These are phyloP conservation scores for Meda fulgida DNA, from an alignment of 2,797 vertebrate species.

Conservation along the genomic window DNA sequence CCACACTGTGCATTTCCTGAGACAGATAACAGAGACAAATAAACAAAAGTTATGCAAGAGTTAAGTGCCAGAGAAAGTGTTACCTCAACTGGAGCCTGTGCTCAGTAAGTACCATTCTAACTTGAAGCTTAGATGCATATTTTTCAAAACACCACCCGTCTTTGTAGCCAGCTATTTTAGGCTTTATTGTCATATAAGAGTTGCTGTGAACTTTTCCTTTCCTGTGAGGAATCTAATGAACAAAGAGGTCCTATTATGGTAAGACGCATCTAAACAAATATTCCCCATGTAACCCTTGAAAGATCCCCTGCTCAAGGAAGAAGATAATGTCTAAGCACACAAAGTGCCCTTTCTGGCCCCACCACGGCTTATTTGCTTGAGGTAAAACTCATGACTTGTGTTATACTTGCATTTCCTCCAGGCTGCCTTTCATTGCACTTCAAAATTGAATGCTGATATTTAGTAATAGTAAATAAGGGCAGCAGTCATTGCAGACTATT, in stretches of 20 bases:
- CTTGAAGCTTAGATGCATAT: constrained; percentile 32
- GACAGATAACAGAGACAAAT: constrained; percentile 36
- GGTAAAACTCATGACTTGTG: constrained; percentile 62
- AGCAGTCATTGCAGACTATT: constrained; percentile 50
- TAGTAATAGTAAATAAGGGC: constrained; percentile 63
- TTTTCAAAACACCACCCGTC: constrained; percentile 23
- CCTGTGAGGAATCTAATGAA: constrained; percentile 25
- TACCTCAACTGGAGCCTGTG: constrained; percentile 22
- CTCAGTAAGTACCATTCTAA: constrained; percentile 39
- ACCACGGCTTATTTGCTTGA: constrained; percentile 43
- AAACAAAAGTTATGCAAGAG: constrained; percentile 55
- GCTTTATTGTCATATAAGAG: constrained; percentile 34
- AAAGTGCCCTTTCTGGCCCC: constrained; percentile 52
- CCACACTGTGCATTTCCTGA: constrained; percentile 35
- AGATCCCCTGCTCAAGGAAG: constrained; percentile 22
- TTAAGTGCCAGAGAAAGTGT: constrained; percentile 49
- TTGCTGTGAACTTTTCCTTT: constrained; percentile 3
- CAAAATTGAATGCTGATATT: constrained; percentile 75
- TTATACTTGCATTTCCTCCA: constrained; percentile 54
- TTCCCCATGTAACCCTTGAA: constrained; percentile 29
- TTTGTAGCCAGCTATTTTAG: constrained; percentile 34
- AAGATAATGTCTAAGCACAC: constrained; percentile 36
- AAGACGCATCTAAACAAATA: constrained; percentile 44
- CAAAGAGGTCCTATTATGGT: constrained; percentile 30
- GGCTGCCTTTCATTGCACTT: constrained; percentile 69